Evolutionary conservation across 2,888 invertebrate genomes (phyloP).

Genomic region (Mythimna albipuncta): DNA sequence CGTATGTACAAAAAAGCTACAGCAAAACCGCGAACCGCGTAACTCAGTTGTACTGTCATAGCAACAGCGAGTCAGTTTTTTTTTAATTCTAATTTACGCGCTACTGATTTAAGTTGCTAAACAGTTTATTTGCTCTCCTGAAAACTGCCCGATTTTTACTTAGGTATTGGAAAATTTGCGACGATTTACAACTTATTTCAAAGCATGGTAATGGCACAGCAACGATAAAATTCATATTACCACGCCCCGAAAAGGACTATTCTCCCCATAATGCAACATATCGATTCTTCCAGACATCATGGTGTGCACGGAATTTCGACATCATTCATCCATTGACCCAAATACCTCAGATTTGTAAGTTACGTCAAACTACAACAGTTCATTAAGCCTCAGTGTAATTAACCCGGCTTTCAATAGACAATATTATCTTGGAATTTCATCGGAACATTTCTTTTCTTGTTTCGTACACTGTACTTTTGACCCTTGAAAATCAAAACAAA

Average conservation of each 20-base stretch:
- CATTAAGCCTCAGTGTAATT: slow-evolving; percentile 19
- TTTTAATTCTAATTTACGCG: no score
- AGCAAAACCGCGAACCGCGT: no score
- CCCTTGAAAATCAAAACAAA: no score
- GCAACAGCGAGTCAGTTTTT: no score
- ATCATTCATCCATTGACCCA: slow-evolving; percentile 21
- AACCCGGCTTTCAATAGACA: neutral
- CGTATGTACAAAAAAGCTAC: no score
- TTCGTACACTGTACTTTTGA: neutral
- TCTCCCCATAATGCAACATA: neutral
- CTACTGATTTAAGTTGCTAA: no score
- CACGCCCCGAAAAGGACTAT: neutral
- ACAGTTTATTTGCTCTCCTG: no score
- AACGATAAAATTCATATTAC: neutral
- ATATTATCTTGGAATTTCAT: neutral
- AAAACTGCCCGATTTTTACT: no score
- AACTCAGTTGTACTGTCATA: no score
- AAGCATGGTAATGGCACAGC: neutral
- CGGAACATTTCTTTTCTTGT: no score
- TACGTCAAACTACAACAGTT: neutral
- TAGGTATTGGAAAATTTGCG: no score
- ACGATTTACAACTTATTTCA: neutral
- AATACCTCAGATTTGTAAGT: neutral
- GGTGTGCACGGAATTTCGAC: neutral
- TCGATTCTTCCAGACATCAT: neutral